phyloP scores from a whole-genome alignment of 2,888 invertebrate genomes.

The Gymnosoma rotundatum region DNA sequence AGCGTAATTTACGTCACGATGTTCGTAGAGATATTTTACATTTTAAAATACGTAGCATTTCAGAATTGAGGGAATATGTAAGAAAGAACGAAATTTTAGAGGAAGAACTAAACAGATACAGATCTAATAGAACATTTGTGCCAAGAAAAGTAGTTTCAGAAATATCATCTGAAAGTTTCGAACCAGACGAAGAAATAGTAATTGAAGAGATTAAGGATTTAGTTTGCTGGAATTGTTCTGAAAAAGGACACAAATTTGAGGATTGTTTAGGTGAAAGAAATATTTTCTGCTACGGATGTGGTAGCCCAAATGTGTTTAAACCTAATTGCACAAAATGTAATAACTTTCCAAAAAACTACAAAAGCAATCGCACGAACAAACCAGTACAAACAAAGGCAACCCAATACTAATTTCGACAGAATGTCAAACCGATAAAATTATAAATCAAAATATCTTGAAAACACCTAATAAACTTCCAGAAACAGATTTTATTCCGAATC shows the following conservation, averaged over 20 bases:
- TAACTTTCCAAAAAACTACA: constrained; percentile 33
- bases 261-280: constrained; percentile 8
- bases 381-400: constrained; percentile 1
- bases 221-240: not conserved
- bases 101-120: constrained; percentile 1
- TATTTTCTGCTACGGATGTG: constrained; percentile 21
- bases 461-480: not conserved
- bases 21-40: constrained; percentile 9
- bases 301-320: constrained; percentile 10
- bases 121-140: constrained; percentile 20
- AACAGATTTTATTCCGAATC: not conserved
- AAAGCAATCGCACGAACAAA: not conserved
- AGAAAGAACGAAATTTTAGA: constrained; percentile 8
- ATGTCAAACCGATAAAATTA: not conserved
- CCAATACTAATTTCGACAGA: not conserved
- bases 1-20: constrained; percentile 22
- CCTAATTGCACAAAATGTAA: constrained; percentile 18
- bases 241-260: constrained; percentile 5
- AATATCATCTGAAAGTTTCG: not conserved
- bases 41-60: constrained; percentile 1
- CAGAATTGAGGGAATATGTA: constrained; percentile 18
- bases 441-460: not conserved
- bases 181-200: not conserved
- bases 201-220: constrained; percentile 10
- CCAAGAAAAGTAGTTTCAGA: constrained; percentile 6